A percentile compares a stretch with the other conserved stretches of the same genome.
Evolutionary conservation across 2,888 invertebrate genomes (phyloP).

Genomic region (Pocota personata): DNA sequence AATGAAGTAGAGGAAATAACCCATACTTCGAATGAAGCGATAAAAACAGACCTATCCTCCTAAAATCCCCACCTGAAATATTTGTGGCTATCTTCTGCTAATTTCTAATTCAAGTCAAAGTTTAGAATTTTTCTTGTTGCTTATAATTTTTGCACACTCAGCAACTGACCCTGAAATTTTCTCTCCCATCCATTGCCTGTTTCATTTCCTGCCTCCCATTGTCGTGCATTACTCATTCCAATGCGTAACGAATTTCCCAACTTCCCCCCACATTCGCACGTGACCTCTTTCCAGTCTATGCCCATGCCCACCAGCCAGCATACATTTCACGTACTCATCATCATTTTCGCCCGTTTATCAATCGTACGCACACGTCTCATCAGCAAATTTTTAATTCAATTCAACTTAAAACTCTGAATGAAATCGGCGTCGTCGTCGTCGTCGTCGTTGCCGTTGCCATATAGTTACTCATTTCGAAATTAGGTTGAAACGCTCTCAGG

Average conservation of each 20-base stretch:
- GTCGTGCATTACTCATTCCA: conserved; percentile 43
- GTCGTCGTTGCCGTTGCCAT: not conserved
- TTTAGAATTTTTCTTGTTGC: too few species aligned
- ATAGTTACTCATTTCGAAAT: conserved; percentile 58
- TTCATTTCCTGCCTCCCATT: conserved; percentile 54
- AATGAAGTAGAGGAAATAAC: too few species aligned
- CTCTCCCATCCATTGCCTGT: conserved; percentile 23
- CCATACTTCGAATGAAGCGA: too few species aligned
- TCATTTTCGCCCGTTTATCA: conserved; percentile 35
- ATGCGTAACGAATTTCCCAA: conserved; percentile 17
- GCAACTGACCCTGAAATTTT: conserved; percentile 46
- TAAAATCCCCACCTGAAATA: too few species aligned
- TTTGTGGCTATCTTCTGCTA: too few species aligned
- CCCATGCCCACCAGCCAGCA: conserved; percentile 30
- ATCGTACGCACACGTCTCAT: conserved; percentile 21
- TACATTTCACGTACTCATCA: conserved; percentile 42
- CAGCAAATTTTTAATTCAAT: conserved; percentile 38
- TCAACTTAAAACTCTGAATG: conserved; percentile 43
- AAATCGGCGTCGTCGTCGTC: not conserved
- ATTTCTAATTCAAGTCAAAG: too few species aligned
- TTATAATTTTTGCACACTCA: not conserved
- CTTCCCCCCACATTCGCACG: conserved; percentile 54
- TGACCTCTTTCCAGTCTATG: conserved; percentile 37
- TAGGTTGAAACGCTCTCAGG: conserved; percentile 45
- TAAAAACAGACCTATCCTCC: too few species aligned